phyloP scores from a whole-genome alignment of 2,888 invertebrate genomes.

The Rhamnusium bicolor region DNA sequence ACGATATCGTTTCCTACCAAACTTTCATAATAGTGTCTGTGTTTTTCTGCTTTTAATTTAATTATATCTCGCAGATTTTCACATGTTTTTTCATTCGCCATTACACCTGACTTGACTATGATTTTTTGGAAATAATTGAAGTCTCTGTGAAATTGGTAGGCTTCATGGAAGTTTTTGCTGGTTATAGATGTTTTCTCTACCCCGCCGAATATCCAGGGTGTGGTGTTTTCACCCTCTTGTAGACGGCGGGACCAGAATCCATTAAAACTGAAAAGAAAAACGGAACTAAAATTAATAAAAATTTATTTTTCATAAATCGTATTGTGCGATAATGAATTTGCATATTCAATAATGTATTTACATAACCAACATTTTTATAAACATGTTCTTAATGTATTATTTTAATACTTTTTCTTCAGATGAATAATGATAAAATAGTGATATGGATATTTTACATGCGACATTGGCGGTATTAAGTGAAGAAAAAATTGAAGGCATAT shows the following conservation, averaged over 20 bases:
- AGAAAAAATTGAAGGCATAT: too few relatives aligned
- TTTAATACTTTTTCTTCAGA: too few relatives aligned
- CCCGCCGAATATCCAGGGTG: conserved; percentile 62
- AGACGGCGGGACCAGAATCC: conserved; percentile 65
- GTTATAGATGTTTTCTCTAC: conserved; percentile 42
- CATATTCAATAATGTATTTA: too few relatives aligned
- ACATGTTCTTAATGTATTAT: too few relatives aligned
- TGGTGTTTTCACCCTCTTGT: conserved; percentile 56
- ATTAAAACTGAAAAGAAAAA: conserved; percentile 62
- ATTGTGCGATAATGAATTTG: too few relatives aligned
- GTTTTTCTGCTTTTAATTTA: conserved; percentile 64
- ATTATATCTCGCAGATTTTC: conserved; percentile 60
- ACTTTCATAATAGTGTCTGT: conserved; percentile 62
- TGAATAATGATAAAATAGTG: too few relatives aligned
- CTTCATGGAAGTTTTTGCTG: conserved; percentile 25
- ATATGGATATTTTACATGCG: too few relatives aligned
- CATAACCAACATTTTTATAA: too few relatives aligned
- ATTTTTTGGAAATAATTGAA: conserved; percentile 37
- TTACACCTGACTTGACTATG: conserved; percentile 30
- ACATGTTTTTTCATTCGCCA: conserved; percentile 42
- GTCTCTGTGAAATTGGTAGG: conserved; percentile 20
- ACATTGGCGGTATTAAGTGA: too few relatives aligned
- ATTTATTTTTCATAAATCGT: not conserved
- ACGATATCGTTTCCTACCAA: conserved; percentile 50
- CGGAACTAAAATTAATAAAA: conserved; percentile 31